phyloP scores from a whole-genome alignment of 2,113 vertebrate genomes.

The Procavia capensis region DNA sequence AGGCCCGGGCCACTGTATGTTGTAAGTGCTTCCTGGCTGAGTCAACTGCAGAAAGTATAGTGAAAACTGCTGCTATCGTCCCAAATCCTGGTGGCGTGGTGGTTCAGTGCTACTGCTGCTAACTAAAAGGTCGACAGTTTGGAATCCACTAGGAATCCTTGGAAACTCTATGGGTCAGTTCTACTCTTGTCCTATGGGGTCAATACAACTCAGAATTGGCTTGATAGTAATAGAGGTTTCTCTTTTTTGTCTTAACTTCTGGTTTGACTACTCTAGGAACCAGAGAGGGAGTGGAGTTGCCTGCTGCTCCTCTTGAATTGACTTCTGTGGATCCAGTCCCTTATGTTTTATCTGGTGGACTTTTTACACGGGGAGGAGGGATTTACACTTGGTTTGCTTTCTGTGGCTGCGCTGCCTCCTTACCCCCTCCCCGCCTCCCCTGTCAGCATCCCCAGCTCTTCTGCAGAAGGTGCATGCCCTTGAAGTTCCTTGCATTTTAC shows the following conservation, averaged over 20 bases:
- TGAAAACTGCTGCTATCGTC: not conserved
- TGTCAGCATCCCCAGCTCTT: not conserved
- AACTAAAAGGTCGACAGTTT: too few species aligned
- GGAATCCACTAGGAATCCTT: too few species aligned
- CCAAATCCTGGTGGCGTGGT: too few species aligned
- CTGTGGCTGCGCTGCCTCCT: not conserved
- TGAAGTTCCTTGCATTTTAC: not conserved
- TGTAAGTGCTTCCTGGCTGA: not conserved
- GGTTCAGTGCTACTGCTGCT: too few species aligned
- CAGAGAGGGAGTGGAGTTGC: not conserved
- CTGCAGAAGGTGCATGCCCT: not conserved
- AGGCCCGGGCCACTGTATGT: not conserved
- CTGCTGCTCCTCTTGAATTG: not conserved
- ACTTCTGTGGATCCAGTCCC: rapidly evolving
- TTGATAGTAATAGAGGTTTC: too few species aligned
- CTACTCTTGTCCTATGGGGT: too few species aligned
- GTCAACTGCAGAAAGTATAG: not conserved
- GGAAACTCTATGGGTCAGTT: too few species aligned
- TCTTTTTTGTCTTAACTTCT: too few species aligned
- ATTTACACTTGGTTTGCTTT: not conserved
- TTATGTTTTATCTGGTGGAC: not conserved
- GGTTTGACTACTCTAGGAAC: not conserved
- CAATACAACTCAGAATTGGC: too few species aligned
- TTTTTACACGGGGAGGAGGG: not conserved
- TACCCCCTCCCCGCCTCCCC: rapidly evolving